Base-by-base conservation (phyloP, 2,113 vertebrate species). In the Pterocles gutturalis region DNA sequence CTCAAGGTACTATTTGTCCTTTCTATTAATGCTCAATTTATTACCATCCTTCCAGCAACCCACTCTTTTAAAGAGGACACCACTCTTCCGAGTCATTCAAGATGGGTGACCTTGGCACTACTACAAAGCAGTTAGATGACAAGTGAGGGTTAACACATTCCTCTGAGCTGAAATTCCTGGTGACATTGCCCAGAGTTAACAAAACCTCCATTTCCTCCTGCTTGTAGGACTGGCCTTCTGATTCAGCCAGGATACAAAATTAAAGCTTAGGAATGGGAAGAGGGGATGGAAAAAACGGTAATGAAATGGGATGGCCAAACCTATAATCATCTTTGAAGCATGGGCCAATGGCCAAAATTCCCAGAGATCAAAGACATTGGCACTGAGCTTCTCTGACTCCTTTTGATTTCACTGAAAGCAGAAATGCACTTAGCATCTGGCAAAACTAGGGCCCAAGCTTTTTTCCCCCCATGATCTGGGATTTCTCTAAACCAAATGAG, bases 81-180 rank as follows among this genome's bases (percentile, higher is more conserved):
- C 15, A 61, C 13, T 25, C 6, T 46, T 86, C 70, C 51, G 62
- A 77, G 45, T 36, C 1, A 2, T 83, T 84, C 54, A 58, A 73
- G 55, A 84, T 64, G 28, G n/a, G 82, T 92, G 79, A 93, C 61
- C 46, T 87, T 48, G 31, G 51, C 36, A 87, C 0, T 2, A 61
- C 41, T 66, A 34, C 54, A 61, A 90, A 87, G 58, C 22, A 77
- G 51, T 71, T 49, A 70, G n/a, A 60, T 92, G 75, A 29, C 34
- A 95, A 94, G 71, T 64, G 17, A 49, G 34, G 33, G 41, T 93
- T 97, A 96, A 96, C 80, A 53, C 25, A 13, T 58, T 83, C 55
- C 9, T 31, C 62, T 93, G 67, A 84, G 48, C 53, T 91, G 90
- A 89, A 94, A 62, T 48, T 95, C 66, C 54, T 83, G 34, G 25